Evolutionary conservation across 92 coral and sea anemone species (phyloP), one percentile per base, ranked within the genome.

Genomic region (Metridium senile): DNA sequence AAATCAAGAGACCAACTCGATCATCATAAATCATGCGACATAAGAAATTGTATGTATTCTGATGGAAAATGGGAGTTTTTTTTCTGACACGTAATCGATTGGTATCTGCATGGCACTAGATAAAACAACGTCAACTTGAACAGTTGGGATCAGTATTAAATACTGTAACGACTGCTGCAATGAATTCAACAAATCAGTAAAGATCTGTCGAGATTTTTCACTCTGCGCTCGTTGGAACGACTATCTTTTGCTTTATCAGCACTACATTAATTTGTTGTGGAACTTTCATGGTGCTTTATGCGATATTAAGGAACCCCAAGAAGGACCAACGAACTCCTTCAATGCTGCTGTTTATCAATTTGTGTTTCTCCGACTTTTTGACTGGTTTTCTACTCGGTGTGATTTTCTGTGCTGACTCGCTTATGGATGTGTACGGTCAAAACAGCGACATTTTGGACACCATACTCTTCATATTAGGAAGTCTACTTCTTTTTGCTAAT

Each of bases 401-500:
- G 9, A 22, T 73, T 25, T 21, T 58, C 16, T 32, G 51, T 2
- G 57, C 18, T 8, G 78, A 73, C 26, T 43, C 78, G 8, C 56
- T 58, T 53, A 58, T 73, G 33, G 78, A 73, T 58, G 56, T 73
- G 1, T 73, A 20, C 56, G 78, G 78, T n/a, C 22, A 56, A 35
- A 58, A 73, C 78, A 73, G 78, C 11, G 53, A 18, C 11, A 17
- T 58, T n/a, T 26, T 73, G 31, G 78, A 73, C 33, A 71, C 59
- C 8, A 30, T 63, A 0, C 51, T 68, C 21, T 70, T 81, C 43
- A 28, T 64, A 0, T 28, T 75, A 0, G 79, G 58, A 1, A 58
- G 78, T 20, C 20, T 82, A 27, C 70, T 84, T 28, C 27, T 86
- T 17, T 86, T 81, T 56, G 82, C 80, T 0, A 81, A 79, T 54